Base-by-base conservation (phyloP, 2,113 vertebrate species). In the Ptyas mucosa region DNA sequence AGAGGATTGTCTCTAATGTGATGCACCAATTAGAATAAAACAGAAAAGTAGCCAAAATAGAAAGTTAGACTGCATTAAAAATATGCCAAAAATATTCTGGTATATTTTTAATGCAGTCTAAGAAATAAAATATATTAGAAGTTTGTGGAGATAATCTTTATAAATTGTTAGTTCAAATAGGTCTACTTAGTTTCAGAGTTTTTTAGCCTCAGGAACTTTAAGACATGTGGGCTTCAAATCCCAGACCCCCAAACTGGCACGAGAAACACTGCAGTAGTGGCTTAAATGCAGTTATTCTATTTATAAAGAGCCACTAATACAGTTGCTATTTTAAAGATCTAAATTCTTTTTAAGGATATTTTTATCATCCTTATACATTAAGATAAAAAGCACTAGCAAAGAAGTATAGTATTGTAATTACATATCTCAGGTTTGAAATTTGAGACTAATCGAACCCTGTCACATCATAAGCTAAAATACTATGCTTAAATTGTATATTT, bases 311-410 rank as follows among this genome's bases (percentile, higher is more conserved):
- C 49, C 64, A 85, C 39, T 54, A 46, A 58, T 49, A 18, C 90
- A 91, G 15, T 58, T 91, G 15, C 23, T 43, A n/a, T 92, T n/a
- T 91, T 26, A 49, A 51, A 29, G 95, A 21, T 89, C 88, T 95
- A n/a, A 92, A 64, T n/a, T 43, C 92, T 46, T 94, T 8, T 49
- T 91, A 91, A 93, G 92, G 3, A 1, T 93, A 58, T 94, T 95
- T 21, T 69, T n/a, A n/a, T 49, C 54, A 14, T 93, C 94, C 5
- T 58, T 58, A 58, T 43, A n/a, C 93, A 90, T 87, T 92, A 90
- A 91, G 3, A 43, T 90, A 93, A 91, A 6, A 69, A n/a, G 0
- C 24, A 54, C 21, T 8, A 55, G 91, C 64, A 8, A 93, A 92
- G 91, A 69, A 2, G 90, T 85, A 58, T 89, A 85, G 55, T 75